phyloP scores from a whole-genome alignment of 2,888 invertebrate genomes.

The Caenorhabditis wallacei region DNA sequence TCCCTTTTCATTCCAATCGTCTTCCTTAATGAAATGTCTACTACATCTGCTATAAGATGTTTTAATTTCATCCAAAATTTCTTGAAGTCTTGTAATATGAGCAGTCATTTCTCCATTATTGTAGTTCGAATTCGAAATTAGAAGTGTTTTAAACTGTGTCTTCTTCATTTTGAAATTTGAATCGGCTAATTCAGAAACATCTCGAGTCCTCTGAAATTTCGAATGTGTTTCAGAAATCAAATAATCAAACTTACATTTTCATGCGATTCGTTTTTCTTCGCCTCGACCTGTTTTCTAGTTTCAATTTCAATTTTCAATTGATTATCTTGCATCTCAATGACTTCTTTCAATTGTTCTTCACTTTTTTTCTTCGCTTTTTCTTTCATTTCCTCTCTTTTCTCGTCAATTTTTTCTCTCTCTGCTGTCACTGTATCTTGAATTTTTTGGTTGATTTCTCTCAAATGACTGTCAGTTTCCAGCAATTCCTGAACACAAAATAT shows the following conservation, averaged over 20 bases:
- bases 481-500: neutral
- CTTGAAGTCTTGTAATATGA: neutral
- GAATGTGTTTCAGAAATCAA: neutral
- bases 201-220: slow-evolving; percentile 3
- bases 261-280: neutral
- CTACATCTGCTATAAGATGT: neutral
- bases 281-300: neutral
- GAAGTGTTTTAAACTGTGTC: neutral
- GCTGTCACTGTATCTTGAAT: neutral
- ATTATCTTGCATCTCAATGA: neutral
- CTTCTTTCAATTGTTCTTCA: neutral
- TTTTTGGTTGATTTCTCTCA: neutral
- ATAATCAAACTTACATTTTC: slow-evolving; percentile 7
- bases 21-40: neutral
- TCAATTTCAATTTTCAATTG: neutral
- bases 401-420: neutral
- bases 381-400: slow-evolving; percentile 2
- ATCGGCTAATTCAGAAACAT: neutral
- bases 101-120: neutral
- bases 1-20: neutral
- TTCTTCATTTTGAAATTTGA: neutral
- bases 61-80: no score
- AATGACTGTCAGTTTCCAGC: neutral
- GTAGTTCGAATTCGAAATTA: neutral
- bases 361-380: neutral